Evolutionary conservation across 2,888 invertebrate species (phyloP).

Genomic region (Drosophila planitibia): DNA sequence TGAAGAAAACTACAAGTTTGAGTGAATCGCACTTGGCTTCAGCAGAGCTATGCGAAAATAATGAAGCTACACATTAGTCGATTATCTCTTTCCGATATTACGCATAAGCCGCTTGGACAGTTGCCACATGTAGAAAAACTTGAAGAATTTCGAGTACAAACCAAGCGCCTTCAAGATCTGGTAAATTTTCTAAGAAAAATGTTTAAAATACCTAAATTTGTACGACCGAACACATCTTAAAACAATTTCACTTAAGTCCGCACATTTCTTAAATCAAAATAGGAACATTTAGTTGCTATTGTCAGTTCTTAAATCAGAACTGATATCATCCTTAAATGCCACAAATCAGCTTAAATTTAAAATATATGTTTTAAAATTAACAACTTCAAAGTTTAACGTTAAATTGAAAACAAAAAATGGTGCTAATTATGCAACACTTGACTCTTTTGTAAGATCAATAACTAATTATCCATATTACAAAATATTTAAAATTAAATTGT

Average conservation of each 20-base stretch:
- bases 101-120: slow-evolving; percentile 18
- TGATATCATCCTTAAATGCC: too few species aligned
- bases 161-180: not conserved
- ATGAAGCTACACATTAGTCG: slow-evolving; percentile 50
- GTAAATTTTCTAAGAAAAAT: not conserved
- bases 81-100: slow-evolving; percentile 15
- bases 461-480: not conserved
- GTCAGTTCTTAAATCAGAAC: too few species aligned
- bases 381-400: not conserved
- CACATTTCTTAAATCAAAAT: not conserved
- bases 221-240: not conserved
- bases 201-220: not conserved
- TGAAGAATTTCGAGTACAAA: not conserved
- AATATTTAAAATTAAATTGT: not conserved
- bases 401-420: not conserved
- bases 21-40: not conserved
- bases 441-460: not conserved
- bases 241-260: not conserved
- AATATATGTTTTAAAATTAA: not conserved
- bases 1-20: slow-evolving; percentile 2
- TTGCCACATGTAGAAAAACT: not conserved
- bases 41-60: slow-evolving; percentile 56
- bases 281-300: too few species aligned
- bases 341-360: too few species aligned
- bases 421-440: not conserved